Base-by-base conservation (phyloP, 1,140 invertebrate genomes). In the Rhizoglyphus robini region DNA sequence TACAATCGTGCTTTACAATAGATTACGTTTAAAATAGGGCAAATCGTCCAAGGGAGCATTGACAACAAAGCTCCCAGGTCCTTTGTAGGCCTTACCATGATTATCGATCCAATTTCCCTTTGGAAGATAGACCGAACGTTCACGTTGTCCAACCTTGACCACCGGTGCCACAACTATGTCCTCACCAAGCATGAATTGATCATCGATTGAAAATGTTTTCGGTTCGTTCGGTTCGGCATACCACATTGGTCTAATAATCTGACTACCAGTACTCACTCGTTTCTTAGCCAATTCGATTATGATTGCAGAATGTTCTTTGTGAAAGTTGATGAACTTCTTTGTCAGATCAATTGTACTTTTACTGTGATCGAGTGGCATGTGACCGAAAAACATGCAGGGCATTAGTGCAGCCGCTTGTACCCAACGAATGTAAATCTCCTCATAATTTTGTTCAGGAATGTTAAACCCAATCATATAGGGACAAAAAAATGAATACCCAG, bases 341-440 rank as follows among this genome's bases (percentile, higher is more conserved):
- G 18, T 41, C 4, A 60, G 34, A 11, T 60, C 58, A 5, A 34
- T n/a, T n/a, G n/a, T 13, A 5, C 8, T 27, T n/a, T n/a, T n/a
- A n/a, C n/a, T n/a, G n/a, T n/a, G n/a, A n/a, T 5, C 90, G 90
- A 96, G 0, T 91, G 91, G 0, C 84, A 81, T 67, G n/a, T 84
- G 85, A 1, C 89, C 91, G 74, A 89, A 92, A 75, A 95, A 90
- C 71, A 96, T 79, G 0, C 81, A 79, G 0, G 91, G 89, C 81
- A 96, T 83, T 70, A 93, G 91, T 0, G 84, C 81, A 68, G 87
- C 90, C 1, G 84, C 84, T 75, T 94, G 86, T 25, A 91, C 75
- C 91, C 90, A 96, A 69, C 92, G 78, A 51, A 95, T 83, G 70
- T 87, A 93, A n/a, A 96, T 76, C 74, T 95, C 87, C 67, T 84